Evolutionary conservation across 2,888 invertebrate genomes (phyloP), one percentile per base, ranked within the genome.

Genomic region (Diloba caeruleocephala): DNA sequence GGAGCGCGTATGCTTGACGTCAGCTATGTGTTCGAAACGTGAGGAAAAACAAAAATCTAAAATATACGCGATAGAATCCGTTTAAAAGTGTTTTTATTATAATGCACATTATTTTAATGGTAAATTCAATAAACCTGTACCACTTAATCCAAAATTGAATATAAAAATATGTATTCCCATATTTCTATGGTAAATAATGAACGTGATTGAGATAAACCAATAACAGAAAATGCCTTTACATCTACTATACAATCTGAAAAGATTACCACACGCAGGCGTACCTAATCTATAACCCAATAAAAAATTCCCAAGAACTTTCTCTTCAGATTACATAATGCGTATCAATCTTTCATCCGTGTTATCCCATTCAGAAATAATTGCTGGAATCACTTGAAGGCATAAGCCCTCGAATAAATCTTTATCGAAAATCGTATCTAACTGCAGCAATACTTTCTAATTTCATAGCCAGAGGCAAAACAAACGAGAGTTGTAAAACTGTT

Each of bases 371-470:
- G 57, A 58, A 80, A 79, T 88, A 87, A 88, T 88, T 85, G 78
- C 78, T 78, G 79, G 82, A 76, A 70, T 71, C 78, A 77, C 71
- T 74, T 53, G 73, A 72, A 78, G 76, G 78, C 73, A 75, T 71
- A 79, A 80, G 78, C 78, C 79, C 71, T 80, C 81, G 78, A 82
- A 85, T 90, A 91, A 89, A 90, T 91, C 87, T 90, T 81, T 85
- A 89, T 86, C 79, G 82, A 82, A 79, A 79, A 80, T 80, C 71
- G 67, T 80, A 80, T 77, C 73, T 79, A 59, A 71, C 71, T 68
- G 76, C 60, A 70, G 81, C 59, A 45, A 73, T 70, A 89, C 92
- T 92, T 93, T 93, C 92, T 92, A 92, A 92, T 90, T 91, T 89
- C 79, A 79, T 87, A 77, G 86, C 92, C 80, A 64, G 79, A 73